Conservation (phyloP, 2,113 vertebrate species). For the Colistium nudipinnis region DNA sequence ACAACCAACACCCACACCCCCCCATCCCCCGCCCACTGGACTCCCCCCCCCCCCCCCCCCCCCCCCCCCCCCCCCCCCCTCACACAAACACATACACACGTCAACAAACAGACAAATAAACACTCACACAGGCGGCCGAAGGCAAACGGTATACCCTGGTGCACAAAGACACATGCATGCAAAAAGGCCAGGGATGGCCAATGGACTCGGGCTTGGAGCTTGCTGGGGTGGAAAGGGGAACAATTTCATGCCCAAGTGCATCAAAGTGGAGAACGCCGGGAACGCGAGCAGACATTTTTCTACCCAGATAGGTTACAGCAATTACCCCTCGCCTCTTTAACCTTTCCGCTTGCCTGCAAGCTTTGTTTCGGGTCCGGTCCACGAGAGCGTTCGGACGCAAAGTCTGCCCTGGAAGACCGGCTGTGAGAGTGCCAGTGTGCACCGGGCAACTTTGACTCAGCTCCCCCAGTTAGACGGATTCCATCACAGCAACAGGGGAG, state of each 20-base stretch:
- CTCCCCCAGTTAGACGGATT: not conserved
- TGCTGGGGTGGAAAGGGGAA: conserved; percentile 67
- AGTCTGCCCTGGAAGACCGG: conserved; percentile 12
- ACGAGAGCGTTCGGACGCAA: not conserved
- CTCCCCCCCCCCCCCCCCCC: not conserved
- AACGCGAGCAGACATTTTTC: conserved; percentile 76
- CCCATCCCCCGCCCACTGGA: not conserved
- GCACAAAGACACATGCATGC: conserved; percentile 25
- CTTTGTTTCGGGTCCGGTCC: conserved; percentile 58
- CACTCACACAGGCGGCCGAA: conserved; percentile 29
- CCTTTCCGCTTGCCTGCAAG: conserved; percentile 56
- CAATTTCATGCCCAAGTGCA: conserved; percentile 76
- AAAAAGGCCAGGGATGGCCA: conserved; percentile 48
- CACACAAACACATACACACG: conserved; percentile 26
- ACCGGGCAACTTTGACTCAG: not conserved
- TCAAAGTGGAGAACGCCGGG: conserved; percentile 66
- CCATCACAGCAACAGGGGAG: conserved; percentile 3
- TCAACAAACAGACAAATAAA: conserved; percentile 50
- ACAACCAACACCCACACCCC: conserved; percentile 40
- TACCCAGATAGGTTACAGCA: conserved; percentile 75
- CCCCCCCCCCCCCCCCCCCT: not conserved
- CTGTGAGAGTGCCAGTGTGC: not conserved
- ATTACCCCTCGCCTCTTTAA: conserved; percentile 79
- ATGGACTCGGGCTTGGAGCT: conserved; percentile 49
- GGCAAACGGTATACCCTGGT: conserved; percentile 37